Base-by-base conservation (phyloP, 2,888 invertebrate genomes). In the Athalia circularis region DNA sequence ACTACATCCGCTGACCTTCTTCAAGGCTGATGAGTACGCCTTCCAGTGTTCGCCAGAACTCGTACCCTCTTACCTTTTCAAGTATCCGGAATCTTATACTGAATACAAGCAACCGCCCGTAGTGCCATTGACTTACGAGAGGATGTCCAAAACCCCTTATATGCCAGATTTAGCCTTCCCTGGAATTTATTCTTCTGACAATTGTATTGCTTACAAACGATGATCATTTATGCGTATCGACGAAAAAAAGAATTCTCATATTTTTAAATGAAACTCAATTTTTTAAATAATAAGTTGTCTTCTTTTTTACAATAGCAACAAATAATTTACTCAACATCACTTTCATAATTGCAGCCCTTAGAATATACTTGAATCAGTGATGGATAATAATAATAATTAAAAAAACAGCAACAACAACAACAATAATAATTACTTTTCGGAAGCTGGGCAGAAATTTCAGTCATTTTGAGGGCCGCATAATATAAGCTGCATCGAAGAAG, bases 21-120 rank as follows among this genome's bases (percentile, higher is more conserved):
- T 94, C 87, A 92, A 90, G 80, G 90, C 91, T 0, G 87, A 91
- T 0, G 88, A 89, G 65, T 92, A 91, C 82, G 85, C 86, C 82
- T 93, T 91, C 86, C 93, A 93, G 85, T 93, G 93, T 83, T 92
- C 93, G 7, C 87, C 91, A 65, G 92, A 92, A 84, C 92, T 93
- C 87, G 80, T 81, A 52, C 64, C 76, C 29, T 80, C 81, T 6
- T 85, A 85, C 77, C 72, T 85, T 13, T 77, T 93, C 75, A 91
- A 92, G 79, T 93, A 91, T 88, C 94, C 94, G 13, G 90, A 89
- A 84, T 92, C 90, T 85, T 92, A 93, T 83, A 92, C 92, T 70
- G 92, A 92, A 82, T 94, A 94, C 85, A 93, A 93, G 85, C 91
- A 92, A 84, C 94, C 94, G 0, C 79, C 90, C 15, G 92, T 92